A percentile compares a stretch with the other conserved stretches of the same genome.
phyloP scores from a whole-genome alignment of 2,888 invertebrate species.

The Cremastinae sp. region DNA sequence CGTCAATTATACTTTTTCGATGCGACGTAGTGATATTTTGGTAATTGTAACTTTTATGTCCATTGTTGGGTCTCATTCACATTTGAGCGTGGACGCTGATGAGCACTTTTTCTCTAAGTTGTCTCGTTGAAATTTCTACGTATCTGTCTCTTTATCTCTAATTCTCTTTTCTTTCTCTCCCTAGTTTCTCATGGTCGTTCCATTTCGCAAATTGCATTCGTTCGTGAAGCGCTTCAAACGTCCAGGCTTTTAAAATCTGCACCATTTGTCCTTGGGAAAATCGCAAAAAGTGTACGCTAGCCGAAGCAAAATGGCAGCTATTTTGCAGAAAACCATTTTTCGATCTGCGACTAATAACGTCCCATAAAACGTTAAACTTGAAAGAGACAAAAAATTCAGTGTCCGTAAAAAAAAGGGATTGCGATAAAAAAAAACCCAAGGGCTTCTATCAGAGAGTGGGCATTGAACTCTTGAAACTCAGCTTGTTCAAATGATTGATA shows the following conservation, averaged over 20 bases:
- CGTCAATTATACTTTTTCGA: no score
- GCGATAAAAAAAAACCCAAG: not conserved
- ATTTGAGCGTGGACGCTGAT: conserved; percentile 19
- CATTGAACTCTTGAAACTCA: no score
- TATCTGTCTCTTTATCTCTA: conserved; percentile 10
- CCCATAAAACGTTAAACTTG: conserved; percentile 5
- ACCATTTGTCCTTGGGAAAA: conserved; percentile 57
- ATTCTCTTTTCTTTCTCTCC: conserved; percentile 8
- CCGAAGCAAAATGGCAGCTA: conserved; percentile 37
- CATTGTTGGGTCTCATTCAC: conserved; percentile 5
- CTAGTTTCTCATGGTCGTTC: conserved; percentile 31
- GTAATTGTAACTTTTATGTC: conserved; percentile 19
- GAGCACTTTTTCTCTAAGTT: conserved; percentile 18
- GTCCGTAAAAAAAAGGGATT: not conserved
- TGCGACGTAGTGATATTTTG: conserved; percentile 6
- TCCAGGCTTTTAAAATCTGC: conserved; percentile 64
- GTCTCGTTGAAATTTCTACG: conserved; percentile 8
- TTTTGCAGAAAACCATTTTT: conserved; percentile 36
- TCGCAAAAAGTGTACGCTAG: conserved; percentile 4
- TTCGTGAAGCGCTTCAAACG: conserved; percentile 64
- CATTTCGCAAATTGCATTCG: conserved; percentile 70
- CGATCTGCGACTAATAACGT: conserved; percentile 35
- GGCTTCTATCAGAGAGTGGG: no score
- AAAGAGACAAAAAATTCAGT: not conserved
- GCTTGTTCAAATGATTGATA: no score